phyloP scores from a whole-genome alignment of 2,797 vertebrate genomes.

The Hypotaenidia philippensis region DNA sequence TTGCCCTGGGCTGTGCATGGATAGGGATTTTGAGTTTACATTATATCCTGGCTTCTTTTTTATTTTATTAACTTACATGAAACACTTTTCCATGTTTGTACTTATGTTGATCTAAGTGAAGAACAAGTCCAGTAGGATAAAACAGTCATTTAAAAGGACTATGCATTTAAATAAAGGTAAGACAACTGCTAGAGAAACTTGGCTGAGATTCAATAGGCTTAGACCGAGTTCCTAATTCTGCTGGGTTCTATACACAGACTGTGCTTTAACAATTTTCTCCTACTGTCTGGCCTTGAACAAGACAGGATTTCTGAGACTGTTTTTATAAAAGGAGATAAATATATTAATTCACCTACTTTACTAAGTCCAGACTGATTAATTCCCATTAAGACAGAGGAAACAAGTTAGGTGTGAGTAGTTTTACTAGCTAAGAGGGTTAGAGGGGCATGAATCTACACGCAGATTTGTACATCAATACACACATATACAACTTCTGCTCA shows the following conservation, averaged over 20 bases:
- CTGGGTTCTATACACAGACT: not conserved
- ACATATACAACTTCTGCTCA: not conserved
- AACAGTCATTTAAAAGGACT: not conserved
- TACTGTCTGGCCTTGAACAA: not conserved
- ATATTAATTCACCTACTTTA: not conserved
- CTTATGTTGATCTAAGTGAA: not conserved
- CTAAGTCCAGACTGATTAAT: not conserved
- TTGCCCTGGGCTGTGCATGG: not conserved
- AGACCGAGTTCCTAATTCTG: not conserved
- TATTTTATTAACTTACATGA: not conserved
- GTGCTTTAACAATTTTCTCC: not conserved
- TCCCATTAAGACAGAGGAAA: not conserved
- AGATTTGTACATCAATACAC: not conserved
- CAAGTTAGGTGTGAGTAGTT: not conserved
- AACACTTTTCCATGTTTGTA: not conserved
- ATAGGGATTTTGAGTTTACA: not conserved
- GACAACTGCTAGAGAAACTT: not conserved
- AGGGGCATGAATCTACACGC: not conserved
- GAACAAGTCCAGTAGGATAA: not conserved
- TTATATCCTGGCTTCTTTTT: not conserved
- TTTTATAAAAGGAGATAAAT: not conserved
- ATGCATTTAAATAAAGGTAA: not conserved
- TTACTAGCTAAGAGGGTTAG: not conserved
- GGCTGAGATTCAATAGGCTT: not conserved
- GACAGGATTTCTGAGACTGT: not conserved